Percentiles rank a stretch among this genome's conserved stretches.
Conservation (phyloP, 1,140 invertebrate species). For the Lepidotrigona ventralis region DNA sequence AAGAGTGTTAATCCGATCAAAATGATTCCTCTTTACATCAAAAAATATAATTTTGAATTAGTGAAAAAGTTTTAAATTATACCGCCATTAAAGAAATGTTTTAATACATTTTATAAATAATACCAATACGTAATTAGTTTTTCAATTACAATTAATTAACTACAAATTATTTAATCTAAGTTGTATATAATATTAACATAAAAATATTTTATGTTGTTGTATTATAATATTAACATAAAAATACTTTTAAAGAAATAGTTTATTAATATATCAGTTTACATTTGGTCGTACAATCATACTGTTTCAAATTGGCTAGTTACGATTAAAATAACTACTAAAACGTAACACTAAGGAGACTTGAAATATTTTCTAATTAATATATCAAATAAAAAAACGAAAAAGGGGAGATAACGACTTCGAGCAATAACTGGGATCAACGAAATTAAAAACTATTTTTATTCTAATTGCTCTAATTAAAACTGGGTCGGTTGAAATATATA, state of each 20-base stretch:
- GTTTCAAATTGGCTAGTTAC: neutral
- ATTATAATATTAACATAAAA: no score
- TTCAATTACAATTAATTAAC: no score
- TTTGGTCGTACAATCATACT: neutral
- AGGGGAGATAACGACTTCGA: neutral
- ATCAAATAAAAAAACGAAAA: neutral
- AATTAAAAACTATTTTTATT: neutral
- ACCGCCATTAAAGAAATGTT: neutral
- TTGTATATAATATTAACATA: no score
- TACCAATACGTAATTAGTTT: no score
- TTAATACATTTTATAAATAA: no score
- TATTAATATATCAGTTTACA: neutral
- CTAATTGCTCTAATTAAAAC: neutral
- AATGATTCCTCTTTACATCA: neutral
- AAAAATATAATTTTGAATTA: no score
- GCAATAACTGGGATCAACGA: neutral
- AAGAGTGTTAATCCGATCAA: neutral
- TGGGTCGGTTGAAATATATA: neutral
- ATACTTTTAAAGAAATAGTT: neutral
- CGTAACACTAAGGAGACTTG: neutral
- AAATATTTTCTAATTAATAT: neutral
- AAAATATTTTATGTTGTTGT: no score
- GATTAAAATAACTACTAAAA: neutral
- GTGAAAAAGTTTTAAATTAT: neutral
- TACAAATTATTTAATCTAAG: no score